phyloP scores from a whole-genome alignment of 2,888 invertebrate genomes.

The Clanis bilineata region DNA sequence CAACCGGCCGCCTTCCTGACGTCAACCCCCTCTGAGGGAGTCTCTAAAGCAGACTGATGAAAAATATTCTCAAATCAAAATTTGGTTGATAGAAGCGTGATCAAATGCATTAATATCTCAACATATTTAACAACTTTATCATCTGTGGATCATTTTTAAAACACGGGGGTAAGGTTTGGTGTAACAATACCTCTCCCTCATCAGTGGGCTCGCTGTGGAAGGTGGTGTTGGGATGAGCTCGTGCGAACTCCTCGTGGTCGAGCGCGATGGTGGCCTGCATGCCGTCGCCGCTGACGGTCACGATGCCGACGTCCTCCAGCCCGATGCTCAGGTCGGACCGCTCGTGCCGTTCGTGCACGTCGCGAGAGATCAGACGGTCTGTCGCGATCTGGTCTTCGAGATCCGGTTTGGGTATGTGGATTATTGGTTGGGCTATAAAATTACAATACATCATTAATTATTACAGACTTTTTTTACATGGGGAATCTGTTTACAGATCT shows the following conservation, averaged over 20 bases:
- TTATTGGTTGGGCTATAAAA: conserved; percentile 61
- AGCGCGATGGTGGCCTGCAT: conserved; percentile 61
- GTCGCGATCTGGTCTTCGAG: conserved; percentile 73
- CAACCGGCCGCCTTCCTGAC: too few relatives aligned
- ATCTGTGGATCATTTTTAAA: not conserved
- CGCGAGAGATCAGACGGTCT: conserved; percentile 54
- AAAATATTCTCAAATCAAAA: too few relatives aligned
- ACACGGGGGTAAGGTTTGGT: not conserved
- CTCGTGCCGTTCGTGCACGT: conserved; percentile 46
- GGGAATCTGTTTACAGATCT: not conserved
- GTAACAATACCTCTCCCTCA: conserved; percentile 54
- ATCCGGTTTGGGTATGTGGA: conserved; percentile 61
- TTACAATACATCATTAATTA: not conserved
- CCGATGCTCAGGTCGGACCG: conserved; percentile 56
- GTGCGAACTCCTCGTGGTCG: conserved; percentile 76
- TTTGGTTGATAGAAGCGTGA: too few relatives aligned
- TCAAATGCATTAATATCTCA: too few relatives aligned
- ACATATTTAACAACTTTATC: not conserved
- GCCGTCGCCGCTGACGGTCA: conserved; percentile 69
- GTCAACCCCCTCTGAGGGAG: too few relatives aligned
- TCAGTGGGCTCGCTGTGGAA: conserved; percentile 75
- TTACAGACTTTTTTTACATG: not conserved
- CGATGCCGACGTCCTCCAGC: conserved; percentile 68
- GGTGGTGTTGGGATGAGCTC: conserved; percentile 76
- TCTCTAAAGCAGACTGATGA: too few relatives aligned